A percentile compares a stretch with the other conserved stretches of the same genome.
These are phyloP conservation scores for Agrotis puta DNA, from an alignment of 2,888 invertebrate species.

Conservation along the genomic window DNA sequence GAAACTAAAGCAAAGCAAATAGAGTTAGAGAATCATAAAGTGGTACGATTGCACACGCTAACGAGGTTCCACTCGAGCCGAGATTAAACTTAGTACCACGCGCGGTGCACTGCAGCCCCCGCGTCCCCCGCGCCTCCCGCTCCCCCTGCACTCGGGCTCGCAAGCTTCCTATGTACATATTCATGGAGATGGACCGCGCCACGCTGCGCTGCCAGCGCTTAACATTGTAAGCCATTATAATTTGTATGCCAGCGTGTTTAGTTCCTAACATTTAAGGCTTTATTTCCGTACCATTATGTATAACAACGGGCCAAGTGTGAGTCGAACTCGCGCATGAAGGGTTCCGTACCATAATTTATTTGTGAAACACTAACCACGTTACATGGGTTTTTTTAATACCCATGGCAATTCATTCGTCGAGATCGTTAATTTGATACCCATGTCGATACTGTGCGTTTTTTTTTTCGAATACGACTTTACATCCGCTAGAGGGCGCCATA, in stretches of 20 bases:
- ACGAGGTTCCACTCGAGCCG: slow-evolving; percentile 40
- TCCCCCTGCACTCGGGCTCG: neutral
- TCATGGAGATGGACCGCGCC: slow-evolving; percentile 8
- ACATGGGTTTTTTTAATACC: too few species aligned
- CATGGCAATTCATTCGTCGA: too few species aligned
- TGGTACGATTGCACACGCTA: slow-evolving; percentile 35
- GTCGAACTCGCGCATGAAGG: too few species aligned
- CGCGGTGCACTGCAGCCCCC: neutral
- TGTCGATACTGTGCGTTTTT: too few species aligned
- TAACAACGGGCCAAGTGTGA: too few species aligned
- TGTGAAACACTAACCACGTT: too few species aligned
- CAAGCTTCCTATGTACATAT: slow-evolving; percentile 20
- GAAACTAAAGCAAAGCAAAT: slow-evolving; percentile 40
- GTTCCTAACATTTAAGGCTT: neutral
- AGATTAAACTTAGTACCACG: slow-evolving; percentile 22
- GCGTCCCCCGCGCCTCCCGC: neutral
- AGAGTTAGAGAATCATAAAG: slow-evolving; percentile 33
- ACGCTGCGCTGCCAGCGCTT: neutral
- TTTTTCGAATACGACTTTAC: too few species aligned
- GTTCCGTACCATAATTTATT: too few species aligned
- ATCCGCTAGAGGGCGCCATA: too few species aligned
- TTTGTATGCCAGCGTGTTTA: slow-evolving; percentile 3
- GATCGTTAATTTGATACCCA: too few species aligned
- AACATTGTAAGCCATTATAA: slow-evolving; percentile 7
- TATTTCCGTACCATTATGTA: too few species aligned